These are phyloP conservation scores for Podabrus alpinus DNA, from an alignment of 2,888 invertebrate genomes.

Conservation along the genomic window DNA sequence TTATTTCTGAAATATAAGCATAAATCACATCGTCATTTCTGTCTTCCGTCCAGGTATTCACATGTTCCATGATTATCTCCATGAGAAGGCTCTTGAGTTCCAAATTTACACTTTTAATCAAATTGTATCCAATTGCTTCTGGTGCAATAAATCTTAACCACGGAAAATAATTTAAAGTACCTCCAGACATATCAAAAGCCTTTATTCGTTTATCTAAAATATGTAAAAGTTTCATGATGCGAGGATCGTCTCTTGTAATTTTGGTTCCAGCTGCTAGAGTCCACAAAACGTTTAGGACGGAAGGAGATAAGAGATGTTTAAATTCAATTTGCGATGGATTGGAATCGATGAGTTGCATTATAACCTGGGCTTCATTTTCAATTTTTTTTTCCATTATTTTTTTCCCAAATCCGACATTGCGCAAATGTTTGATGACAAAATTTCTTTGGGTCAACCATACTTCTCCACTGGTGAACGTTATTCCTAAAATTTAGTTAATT, in stretches of 20 bases:
- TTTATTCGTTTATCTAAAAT: constrained; percentile 58
- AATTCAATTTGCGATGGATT: constrained; percentile 42
- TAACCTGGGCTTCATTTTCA: constrained; percentile 58
- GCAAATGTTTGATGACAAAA: constrained; percentile 59
- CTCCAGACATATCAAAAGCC: constrained; percentile 56
- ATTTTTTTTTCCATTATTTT: constrained; percentile 54
- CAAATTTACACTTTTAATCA: constrained; percentile 61
- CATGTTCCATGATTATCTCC: constrained; percentile 64
- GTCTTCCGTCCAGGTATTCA: constrained; percentile 54
- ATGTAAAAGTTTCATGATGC: constrained; percentile 55
- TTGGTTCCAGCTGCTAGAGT: constrained; percentile 59
- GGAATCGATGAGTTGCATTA: constrained; percentile 34
- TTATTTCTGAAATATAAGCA: constrained; percentile 66
- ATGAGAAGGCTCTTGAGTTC: constrained; percentile 61
- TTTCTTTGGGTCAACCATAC: constrained; percentile 59
- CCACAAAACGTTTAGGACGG: constrained; percentile 71
- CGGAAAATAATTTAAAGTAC: constrained; percentile 60
- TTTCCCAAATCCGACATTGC: constrained; percentile 60
- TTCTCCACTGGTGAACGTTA: constrained; percentile 62
- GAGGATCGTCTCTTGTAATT: constrained; percentile 55
- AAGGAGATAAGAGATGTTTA: constrained; percentile 57
- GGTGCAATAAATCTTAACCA: constrained; percentile 68
- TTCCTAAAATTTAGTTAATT: constrained; percentile 51
- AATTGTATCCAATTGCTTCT: constrained; percentile 63
- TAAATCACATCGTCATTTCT: constrained; percentile 65